Evolutionary conservation across 1,140 invertebrate species (phyloP).

Genomic region (Diorhabda carinulata): DNA sequence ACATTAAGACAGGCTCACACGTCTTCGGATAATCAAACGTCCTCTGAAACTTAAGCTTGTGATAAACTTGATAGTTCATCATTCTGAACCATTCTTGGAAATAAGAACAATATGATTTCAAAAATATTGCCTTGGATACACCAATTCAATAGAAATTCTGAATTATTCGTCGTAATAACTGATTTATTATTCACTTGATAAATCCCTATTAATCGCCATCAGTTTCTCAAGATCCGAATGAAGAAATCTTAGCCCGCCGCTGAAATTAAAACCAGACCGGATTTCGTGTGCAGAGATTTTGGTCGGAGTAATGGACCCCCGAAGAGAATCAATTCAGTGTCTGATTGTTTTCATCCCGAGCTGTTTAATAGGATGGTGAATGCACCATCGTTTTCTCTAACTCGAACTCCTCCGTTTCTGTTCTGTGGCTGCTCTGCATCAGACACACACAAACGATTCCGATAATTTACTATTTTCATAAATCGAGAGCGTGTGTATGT

Average conservation of each 20-base stretch:
- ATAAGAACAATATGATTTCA: too few relatives aligned
- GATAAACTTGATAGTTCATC: too few relatives aligned
- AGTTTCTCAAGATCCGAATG: too few relatives aligned
- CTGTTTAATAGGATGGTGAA: slow-evolving; percentile 45
- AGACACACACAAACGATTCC: slow-evolving; percentile 39
- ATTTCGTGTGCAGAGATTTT: neutral
- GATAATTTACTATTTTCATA: slow-evolving; percentile 41
- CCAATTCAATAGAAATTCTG: too few relatives aligned
- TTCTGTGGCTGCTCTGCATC: slow-evolving; percentile 38
- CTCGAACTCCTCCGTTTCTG: slow-evolving; percentile 7
- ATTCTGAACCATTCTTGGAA: too few relatives aligned
- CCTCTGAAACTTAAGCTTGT: too few relatives aligned
- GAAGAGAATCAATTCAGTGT: slow-evolving; percentile 46
- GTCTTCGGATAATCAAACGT: too few relatives aligned
- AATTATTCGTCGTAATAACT: too few relatives aligned
- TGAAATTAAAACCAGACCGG: neutral
- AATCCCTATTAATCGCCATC: too few relatives aligned
- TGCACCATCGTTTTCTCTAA: slow-evolving; percentile 24
- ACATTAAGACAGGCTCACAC: too few relatives aligned
- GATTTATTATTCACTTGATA: too few relatives aligned
- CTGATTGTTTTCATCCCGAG: slow-evolving; percentile 47
- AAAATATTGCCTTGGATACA: too few relatives aligned
- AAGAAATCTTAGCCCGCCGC: neutral
- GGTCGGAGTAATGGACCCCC: slow-evolving; percentile 46
- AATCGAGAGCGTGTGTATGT: slow-evolving; percentile 15